Evolutionary conservation across 2,797 vertebrate genomes (phyloP).

Genomic region (Aulostomus chinensis): DNA sequence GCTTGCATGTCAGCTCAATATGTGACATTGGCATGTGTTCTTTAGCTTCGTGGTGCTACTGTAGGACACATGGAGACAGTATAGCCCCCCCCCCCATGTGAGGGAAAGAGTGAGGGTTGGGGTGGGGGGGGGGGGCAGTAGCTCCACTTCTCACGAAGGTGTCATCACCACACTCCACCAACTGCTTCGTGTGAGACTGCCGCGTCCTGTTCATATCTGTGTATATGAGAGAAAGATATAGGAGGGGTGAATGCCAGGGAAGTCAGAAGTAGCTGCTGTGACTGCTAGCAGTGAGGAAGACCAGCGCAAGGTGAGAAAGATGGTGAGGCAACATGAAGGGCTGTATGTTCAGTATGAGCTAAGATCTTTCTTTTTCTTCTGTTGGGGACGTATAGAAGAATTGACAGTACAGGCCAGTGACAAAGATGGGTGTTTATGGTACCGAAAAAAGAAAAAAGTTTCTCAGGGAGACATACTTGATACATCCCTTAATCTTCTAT

Average conservation of each 20-base stretch:
- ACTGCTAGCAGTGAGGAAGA: conserved; percentile 28
- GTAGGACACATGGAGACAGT: conserved; percentile 41
- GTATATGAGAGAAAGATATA: neutral
- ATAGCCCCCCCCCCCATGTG: conserved; percentile 11
- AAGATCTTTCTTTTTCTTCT: conserved; percentile 8
- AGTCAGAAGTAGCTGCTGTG: too few species aligned
- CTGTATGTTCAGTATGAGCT: conserved; percentile 46
- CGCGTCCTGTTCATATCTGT: conserved; percentile 2
- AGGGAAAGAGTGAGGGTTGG: conserved; percentile 1
- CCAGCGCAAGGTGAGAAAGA: conserved; percentile 15
- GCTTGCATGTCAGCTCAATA: conserved; percentile 58
- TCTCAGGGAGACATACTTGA: conserved; percentile 79
- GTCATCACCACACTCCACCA: conserved; percentile 38
- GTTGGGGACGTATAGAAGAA: conserved; percentile 7
- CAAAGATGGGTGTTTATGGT: conserved; percentile 42
- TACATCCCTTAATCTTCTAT: conserved; percentile 67
- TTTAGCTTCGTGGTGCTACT: conserved; percentile 39
- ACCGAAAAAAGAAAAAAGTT: conserved; percentile 62
- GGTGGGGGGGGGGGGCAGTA: conserved; percentile 19
- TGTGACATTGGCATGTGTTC: conserved; percentile 31
- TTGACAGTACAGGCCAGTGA: conserved; percentile 36
- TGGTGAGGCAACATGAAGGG: conserved; percentile 24
- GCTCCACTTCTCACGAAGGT: conserved; percentile 42
- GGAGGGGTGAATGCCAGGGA: conserved; percentile 34
- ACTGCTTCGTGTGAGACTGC: conserved; percentile 19